Conservation (phyloP, 2,888 invertebrate genomes). For the Pachycephus smyrnensis region DNA sequence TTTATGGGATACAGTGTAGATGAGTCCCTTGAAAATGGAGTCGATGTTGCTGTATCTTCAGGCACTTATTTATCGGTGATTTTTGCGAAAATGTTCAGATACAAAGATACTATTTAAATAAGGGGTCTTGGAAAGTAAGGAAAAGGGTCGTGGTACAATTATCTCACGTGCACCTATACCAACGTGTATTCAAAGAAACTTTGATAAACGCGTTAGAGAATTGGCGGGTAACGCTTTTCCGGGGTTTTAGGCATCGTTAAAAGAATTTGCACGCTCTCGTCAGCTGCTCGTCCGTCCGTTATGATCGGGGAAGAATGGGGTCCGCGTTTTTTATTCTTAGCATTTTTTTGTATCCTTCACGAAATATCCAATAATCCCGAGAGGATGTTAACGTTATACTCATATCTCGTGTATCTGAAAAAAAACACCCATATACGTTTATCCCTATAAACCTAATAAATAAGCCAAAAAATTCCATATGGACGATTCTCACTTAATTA, state of each 20-base stretch:
- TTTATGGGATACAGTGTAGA: not conserved
- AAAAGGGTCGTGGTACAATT: not conserved
- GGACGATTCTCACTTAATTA: slow-evolving; percentile 24
- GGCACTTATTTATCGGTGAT: not conserved
- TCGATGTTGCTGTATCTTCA: not conserved
- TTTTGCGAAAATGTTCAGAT: not conserved
- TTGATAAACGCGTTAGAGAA: slow-evolving; percentile 48
- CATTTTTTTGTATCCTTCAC: slow-evolving; percentile 14
- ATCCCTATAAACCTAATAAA: too few relatives aligned
- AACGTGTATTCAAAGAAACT: slow-evolving; percentile 47
- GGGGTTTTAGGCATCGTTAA: slow-evolving; percentile 60
- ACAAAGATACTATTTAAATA: not conserved
- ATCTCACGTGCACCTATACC: not conserved
- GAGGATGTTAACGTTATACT: not conserved
- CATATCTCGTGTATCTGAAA: not conserved
- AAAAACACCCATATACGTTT: not conserved
- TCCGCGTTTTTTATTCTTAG: slow-evolving; percentile 10
- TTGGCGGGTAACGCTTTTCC: slow-evolving; percentile 44
- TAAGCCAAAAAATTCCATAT: too few relatives aligned
- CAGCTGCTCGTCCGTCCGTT: slow-evolving; percentile 61
- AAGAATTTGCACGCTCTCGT: slow-evolving; percentile 64
- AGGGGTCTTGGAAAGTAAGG: not conserved
- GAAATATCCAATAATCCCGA: slow-evolving; percentile 3
- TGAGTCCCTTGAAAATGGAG: not conserved
- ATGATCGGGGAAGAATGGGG: slow-evolving; percentile 34